Conservation (phyloP, 2,113 vertebrate genomes). For the Carettochelys insculpta region DNA sequence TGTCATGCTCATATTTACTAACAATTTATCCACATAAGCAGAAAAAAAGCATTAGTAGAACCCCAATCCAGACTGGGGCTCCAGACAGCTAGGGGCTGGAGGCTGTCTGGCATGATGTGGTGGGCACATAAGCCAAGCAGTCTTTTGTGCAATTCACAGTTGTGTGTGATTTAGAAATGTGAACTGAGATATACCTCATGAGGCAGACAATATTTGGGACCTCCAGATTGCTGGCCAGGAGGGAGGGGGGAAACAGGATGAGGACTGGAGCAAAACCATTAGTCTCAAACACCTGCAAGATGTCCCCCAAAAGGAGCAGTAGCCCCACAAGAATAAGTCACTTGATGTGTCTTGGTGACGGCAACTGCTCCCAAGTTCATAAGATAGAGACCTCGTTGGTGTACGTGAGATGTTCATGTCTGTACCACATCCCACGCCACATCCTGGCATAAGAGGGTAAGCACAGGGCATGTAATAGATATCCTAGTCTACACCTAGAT, state of each 20-base stretch:
- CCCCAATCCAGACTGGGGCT: fast-evolving
- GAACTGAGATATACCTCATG: background rate
- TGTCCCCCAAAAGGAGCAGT: background rate
- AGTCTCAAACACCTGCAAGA: fast-evolving
- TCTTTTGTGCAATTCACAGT: background rate
- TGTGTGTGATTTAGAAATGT: background rate
- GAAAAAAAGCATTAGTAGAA: too few species aligned
- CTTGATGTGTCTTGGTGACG: background rate
- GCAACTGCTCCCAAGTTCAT: background rate
- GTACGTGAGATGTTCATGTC: background rate
- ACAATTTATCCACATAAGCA: too few species aligned
- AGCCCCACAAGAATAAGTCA: fast-evolving
- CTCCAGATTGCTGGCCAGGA: background rate
- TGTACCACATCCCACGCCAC: background rate
- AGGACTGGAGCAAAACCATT: fast-evolving
- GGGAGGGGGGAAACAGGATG: fast-evolving
- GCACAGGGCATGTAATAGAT: background rate
- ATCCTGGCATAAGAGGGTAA: background rate
- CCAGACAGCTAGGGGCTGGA: fast-evolving
- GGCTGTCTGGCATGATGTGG: background rate
- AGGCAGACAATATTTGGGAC: background rate
- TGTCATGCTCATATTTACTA: background rate
- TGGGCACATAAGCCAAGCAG: fast-evolving
- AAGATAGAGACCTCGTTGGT: background rate
- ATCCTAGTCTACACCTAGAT: too few species aligned